Evolutionary conservation across 2,113 vertebrate species (phyloP), one percentile per base, ranked within the genome.

Genomic region (Tor tambroides): DNA sequence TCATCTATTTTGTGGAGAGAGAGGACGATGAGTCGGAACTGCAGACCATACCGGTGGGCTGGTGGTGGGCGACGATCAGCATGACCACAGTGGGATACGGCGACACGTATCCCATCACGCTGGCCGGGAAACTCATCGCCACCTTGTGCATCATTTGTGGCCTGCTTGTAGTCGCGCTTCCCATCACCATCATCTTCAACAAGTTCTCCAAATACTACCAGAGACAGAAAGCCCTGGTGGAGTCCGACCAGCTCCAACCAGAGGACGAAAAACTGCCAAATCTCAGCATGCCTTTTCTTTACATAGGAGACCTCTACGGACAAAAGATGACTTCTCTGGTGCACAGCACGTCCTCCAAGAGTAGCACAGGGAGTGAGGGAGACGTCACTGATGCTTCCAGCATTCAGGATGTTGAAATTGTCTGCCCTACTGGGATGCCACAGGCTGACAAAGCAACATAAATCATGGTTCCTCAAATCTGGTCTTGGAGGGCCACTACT

Each of bases 11-110:
- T 2, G 97, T 96, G 56, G 98, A 99, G 93, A 97, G 93, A 46
- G 98, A 99, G 10, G 96, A 96, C 1, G 90, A 91, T 0, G 92
- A 94, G 0, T 97, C 98, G 0, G 95, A 96, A 84, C 95, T 99
- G 85, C 95, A 95, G 80, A 97, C 94, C 51, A 97, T 99, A 89
- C 98, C 98, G 0, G 91, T 97, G 54, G 96, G 97, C 90, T 99
- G 98, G 98, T 99, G 98, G 98, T 99, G 98, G 98, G 98, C 98
- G 78, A 99, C 98, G 9, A 98, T 99, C 79, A 99, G 96, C 92
- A 99, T 99, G 98, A 99, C 98, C 1, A 99, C 98, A 0, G 98
- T 99, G 85, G 98, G 98, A 85, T 99, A 99, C 1, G 98, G 98
- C 19, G 98, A 99, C 94, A 98, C 97, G 0, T 96, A 96, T 85